phyloP scores from a whole-genome alignment of 2,888 invertebrate species.

The Pristionchus japonicus region DNA sequence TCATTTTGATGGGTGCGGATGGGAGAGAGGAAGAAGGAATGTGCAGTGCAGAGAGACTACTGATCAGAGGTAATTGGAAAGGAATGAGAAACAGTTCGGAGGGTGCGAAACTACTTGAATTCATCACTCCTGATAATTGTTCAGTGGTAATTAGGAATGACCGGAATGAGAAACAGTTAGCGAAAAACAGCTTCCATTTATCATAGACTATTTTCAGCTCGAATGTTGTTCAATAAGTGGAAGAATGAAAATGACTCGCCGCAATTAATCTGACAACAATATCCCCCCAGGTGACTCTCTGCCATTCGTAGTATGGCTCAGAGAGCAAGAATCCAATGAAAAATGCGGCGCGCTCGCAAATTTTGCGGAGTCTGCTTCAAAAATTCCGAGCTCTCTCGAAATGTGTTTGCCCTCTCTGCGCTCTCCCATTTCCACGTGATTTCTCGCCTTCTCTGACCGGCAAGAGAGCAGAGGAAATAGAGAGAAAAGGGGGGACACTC shows the following conservation, averaged over 20 bases:
- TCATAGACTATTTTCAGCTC: too few species aligned
- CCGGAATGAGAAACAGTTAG: background rate
- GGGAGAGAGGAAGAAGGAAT: background rate
- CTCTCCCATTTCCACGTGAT: background rate
- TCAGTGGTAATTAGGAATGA: too few species aligned
- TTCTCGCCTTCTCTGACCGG: background rate
- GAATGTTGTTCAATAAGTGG: too few species aligned
- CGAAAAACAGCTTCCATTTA: too few species aligned
- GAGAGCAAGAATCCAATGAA: background rate
- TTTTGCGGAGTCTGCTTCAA: background rate
- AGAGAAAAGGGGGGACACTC: background rate
- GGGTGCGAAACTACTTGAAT: too few species aligned
- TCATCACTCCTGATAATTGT: too few species aligned
- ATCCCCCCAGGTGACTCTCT: too few species aligned
- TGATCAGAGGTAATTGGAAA: background rate
- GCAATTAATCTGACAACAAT: too few species aligned
- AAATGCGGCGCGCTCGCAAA: background rate
- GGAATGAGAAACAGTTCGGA: background rate
- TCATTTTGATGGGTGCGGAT: conserved; percentile 1
- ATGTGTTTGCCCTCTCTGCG: background rate
- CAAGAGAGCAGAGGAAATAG: background rate
- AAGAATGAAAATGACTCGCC: background rate
- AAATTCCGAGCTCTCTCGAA: background rate
- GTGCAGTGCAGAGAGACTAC: background rate
- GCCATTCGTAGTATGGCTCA: background rate